Evolutionary conservation across 2,888 invertebrate species (phyloP).

Genomic region (Creontiades dilutus): DNA sequence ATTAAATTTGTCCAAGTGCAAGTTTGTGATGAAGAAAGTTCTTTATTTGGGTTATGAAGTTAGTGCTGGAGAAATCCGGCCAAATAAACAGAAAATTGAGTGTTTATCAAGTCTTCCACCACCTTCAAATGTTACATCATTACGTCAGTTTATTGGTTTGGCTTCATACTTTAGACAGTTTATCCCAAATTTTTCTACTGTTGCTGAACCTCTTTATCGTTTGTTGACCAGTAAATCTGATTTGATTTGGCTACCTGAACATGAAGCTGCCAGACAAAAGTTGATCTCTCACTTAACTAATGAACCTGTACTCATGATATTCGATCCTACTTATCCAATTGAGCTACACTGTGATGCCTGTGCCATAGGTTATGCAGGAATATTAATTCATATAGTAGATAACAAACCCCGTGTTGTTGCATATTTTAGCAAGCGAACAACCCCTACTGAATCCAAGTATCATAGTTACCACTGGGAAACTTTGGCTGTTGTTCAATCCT

Average conservation of each 20-base stretch:
- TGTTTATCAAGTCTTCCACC: constrained; percentile 43
- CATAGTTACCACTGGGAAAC: constrained; percentile 53
- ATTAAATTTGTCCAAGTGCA: too few species aligned
- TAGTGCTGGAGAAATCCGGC: too few species aligned
- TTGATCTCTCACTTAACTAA: constrained; percentile 54
- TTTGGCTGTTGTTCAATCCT: constrained; percentile 41
- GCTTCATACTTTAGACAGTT: constrained; percentile 42
- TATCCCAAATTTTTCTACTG: constrained; percentile 50
- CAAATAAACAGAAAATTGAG: constrained; percentile 46
- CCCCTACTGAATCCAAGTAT: constrained; percentile 38
- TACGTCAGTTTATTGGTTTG: too few species aligned
- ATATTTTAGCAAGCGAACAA: constrained; percentile 49
- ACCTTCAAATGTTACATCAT: constrained; percentile 18
- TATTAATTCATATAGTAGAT: constrained; percentile 48
- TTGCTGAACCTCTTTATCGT: constrained; percentile 50
- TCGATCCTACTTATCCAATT: constrained; percentile 40
- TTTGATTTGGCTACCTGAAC: constrained; percentile 53
- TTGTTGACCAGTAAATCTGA: constrained; percentile 45
- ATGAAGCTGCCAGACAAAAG: constrained; percentile 54
- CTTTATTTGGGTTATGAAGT: too few species aligned
- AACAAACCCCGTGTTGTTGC: constrained; percentile 56
- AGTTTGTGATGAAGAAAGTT: too few species aligned
- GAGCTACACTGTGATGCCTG: constrained; percentile 61
- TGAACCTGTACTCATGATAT: constrained; percentile 63
- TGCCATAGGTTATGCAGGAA: constrained; percentile 51